Base-by-base conservation (phyloP, 2,113 vertebrate genomes). In the Oplegnathus fasciatus region DNA sequence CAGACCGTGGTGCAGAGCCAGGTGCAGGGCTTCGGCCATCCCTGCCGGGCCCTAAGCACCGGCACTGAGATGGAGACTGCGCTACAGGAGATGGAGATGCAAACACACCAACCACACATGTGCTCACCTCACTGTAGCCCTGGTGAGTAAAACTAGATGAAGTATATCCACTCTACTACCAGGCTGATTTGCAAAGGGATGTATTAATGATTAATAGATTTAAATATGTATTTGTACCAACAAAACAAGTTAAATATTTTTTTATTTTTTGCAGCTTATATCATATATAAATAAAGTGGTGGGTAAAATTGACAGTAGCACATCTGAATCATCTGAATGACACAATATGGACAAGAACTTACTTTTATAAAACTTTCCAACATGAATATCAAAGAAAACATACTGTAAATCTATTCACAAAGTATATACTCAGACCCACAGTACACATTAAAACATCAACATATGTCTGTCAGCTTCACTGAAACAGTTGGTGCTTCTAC, bases 71-170 rank as follows among this genome's bases (percentile, higher is more conserved):
- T 86, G 54, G 92, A 89, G 46, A 62, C 65, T 2, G 75, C 52
- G 2, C 86, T 88, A 3, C 91, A 92, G 55, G 88, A 92, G 78
- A 74, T 86, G 74, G 84, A 91, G 80, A 74, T 91, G 62, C 93
- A 92, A 82, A 71, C 87, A 67, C 69, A 81, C 65, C 85, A 92
- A 55, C 24, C 83, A 3, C 69, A 75, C 28, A 84, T 83, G 81
- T 82, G 83, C n/a, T 87, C 87, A 40, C 84, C 91, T 44, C 91
- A 85, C 34, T 81, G 84, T 75, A 92, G 93, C 84, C 92, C 94
- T 8, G 91, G 95, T 96, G 79, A 90, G 91, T 79, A 37, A 42
- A 82, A 22, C 26, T 62, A 42, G 11, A 74, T 10, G n/a, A 6
- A 37, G 11, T 17, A 26, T 20, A 32, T n/a, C 20, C 10, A 14